phyloP scores from a whole-genome alignment of 2,113 vertebrate genomes.

The Psittacus erithacus region DNA sequence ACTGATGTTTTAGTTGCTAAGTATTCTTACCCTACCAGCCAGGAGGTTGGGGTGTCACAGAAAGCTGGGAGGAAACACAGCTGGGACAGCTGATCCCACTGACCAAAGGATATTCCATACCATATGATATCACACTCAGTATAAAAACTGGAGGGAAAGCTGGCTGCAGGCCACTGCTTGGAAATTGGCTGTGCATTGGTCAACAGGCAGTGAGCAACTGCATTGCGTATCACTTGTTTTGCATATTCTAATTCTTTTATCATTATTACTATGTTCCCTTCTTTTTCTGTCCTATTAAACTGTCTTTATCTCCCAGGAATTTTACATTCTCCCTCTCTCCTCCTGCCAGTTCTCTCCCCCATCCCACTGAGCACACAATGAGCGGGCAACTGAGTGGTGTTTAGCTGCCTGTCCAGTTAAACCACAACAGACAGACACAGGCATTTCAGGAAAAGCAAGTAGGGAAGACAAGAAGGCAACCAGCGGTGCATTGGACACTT shows the following conservation, averaged over 20 bases:
- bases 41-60: background rate
- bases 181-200: background rate
- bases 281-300: background rate
- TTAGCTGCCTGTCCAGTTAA: background rate
- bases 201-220: background rate
- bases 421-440: background rate
- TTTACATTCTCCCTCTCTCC: background rate
- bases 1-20: background rate
- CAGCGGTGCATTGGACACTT: background rate
- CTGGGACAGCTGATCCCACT: background rate
- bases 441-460: background rate
- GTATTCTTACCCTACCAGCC: background rate
- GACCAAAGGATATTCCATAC: background rate
- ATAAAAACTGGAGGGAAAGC: background rate
- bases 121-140: background rate
- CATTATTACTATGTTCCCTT: background rate
- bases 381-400: background rate
- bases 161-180: background rate
- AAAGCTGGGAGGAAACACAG: background rate
- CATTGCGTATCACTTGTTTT: background rate
- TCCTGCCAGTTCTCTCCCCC: background rate
- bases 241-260: background rate
- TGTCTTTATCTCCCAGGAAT: background rate
- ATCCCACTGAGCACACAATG: background rate
- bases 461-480: background rate